Percentiles rank a stretch among this genome's conserved stretches.
Conservation (phyloP, 2,888 invertebrate genomes). For the Bombylius discolor region DNA sequence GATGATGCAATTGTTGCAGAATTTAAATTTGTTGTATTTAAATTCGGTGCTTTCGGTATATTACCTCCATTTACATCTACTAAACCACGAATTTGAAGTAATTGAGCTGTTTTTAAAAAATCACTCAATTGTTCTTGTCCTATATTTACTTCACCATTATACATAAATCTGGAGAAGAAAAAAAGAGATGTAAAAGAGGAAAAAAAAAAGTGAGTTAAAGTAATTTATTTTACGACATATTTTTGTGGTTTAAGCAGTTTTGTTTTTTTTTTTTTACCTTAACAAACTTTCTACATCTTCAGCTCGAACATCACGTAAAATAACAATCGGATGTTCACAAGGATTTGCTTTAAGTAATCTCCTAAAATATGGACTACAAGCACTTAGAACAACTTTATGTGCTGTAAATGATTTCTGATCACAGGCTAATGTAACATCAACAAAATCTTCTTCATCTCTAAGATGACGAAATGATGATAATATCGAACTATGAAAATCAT, state of each 20-base stretch:
- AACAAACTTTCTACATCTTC: slow-evolving; percentile 77
- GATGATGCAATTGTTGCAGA: slow-evolving; percentile 20
- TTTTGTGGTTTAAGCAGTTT: too few relatives aligned
- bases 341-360: slow-evolving; percentile 79
- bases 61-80: slow-evolving; percentile 53
- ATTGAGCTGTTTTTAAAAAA: slow-evolving; percentile 74
- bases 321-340: slow-evolving; percentile 81
- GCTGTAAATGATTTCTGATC: slow-evolving; percentile 80
- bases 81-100: slow-evolving; percentile 73
- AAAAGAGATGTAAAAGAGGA: slow-evolving; percentile 2
- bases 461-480: slow-evolving; percentile 79
- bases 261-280: slow-evolving; percentile 38
- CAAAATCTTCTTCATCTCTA: slow-evolving; percentile 82
- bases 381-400: slow-evolving; percentile 81
- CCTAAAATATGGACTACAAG: slow-evolving; percentile 86
- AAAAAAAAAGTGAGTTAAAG: neutral
- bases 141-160: slow-evolving; percentile 82
- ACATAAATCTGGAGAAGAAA: slow-evolving; percentile 59
- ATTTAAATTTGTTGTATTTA: slow-evolving; percentile 11
- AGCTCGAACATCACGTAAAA: slow-evolving; percentile 71
- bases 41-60: slow-evolving; percentile 13
- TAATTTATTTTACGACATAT: too few relatives aligned
- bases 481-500: slow-evolving; percentile 86
- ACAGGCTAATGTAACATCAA: slow-evolving; percentile 85
- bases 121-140: slow-evolving; percentile 77